Evolutionary conservation across 2,797 vertebrate species (phyloP), one percentile per base, ranked within the genome.

Genomic region (Enteromius trimaculatus): DNA sequence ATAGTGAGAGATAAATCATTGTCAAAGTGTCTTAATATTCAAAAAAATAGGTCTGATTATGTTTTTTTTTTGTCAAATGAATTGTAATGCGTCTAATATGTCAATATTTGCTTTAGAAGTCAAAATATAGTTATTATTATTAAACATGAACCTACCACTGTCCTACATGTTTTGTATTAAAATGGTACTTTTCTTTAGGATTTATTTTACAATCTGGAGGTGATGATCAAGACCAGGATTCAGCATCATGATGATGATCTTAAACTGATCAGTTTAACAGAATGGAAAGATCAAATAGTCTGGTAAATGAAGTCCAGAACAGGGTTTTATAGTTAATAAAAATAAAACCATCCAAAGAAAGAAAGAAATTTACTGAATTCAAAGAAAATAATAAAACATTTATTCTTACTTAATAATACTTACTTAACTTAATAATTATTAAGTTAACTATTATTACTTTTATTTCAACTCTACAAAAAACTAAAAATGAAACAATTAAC

Each of bases 211-310:
- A n/a, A 55, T 58, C 51, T 80, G 65, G 37, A 69, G 23, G 47
- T 0, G 8, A 10, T 10, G 26, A 53, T 74, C 37, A 29, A 34
- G 34, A 23, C 29, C 26, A 72, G 2, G 4, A 19, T 49, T 81
- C 2, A 51, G 64, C 5, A 29, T 13, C 10, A 78, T 7, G 1
- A 79, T 49, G 69, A 72, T 16, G 13, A 72, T 4, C 26, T 81
- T 81, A 62, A 62, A 72, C 14, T 72, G 29, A 81, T 64, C 4
- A 19, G 42, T 37, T 72, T 81, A 81, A 62, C 19, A 4, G 13
- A 29, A 8, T 34, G 17, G n/a, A 72, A 58, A 72, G 19, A 62
- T 17, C 7, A 71, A 21, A 70, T 60, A 47, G 62, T 49, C 14
- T 9, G 62, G 49, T 72, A 9, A 62, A 34, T 49, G 34, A 26